phyloP scores from a whole-genome alignment of 2,113 vertebrate genomes.

The Periophthalmus modestus region DNA sequence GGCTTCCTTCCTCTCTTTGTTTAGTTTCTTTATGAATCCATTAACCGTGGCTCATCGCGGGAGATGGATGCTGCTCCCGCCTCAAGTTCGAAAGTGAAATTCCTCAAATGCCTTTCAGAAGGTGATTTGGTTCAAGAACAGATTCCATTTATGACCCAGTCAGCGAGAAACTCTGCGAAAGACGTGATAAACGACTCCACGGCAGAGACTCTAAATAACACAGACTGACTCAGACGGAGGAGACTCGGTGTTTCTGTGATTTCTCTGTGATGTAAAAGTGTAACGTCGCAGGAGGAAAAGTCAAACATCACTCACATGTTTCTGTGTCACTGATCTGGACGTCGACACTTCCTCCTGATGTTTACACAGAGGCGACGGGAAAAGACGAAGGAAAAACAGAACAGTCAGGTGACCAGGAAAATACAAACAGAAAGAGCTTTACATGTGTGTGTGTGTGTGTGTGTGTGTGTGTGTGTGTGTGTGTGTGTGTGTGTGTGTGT shows the following conservation, averaged over 20 bases:
- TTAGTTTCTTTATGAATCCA: slow-evolving; percentile 35
- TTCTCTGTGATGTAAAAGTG: not conserved
- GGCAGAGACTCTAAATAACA: slow-evolving; percentile 33
- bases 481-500: too few species aligned
- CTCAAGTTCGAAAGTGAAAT: slow-evolving; percentile 25
- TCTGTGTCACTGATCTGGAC: not conserved
- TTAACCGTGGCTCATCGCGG: slow-evolving; percentile 36
- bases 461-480: too few species aligned
- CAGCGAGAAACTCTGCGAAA: slow-evolving; percentile 4
- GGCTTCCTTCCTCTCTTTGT: slow-evolving; percentile 67
- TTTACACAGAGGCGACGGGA: not conserved
- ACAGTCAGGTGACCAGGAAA: too few species aligned
- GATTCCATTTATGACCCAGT: slow-evolving; percentile 27
- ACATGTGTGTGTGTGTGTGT: too few species aligned
- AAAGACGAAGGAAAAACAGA: not conserved
- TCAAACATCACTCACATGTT: not conserved
- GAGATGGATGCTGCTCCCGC: slow-evolving; percentile 41
- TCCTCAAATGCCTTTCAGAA: slow-evolving; percentile 42
- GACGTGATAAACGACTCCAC: slow-evolving; percentile 30
- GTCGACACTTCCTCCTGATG: not conserved
- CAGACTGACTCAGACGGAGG: not conserved
- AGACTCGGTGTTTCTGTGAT: not conserved
- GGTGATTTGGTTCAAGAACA: slow-evolving; percentile 26
- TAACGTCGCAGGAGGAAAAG: not conserved
- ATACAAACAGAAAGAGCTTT: too few species aligned